phyloP scores from a whole-genome alignment of 1,140 invertebrate species.

The Theocolax elegans region DNA sequence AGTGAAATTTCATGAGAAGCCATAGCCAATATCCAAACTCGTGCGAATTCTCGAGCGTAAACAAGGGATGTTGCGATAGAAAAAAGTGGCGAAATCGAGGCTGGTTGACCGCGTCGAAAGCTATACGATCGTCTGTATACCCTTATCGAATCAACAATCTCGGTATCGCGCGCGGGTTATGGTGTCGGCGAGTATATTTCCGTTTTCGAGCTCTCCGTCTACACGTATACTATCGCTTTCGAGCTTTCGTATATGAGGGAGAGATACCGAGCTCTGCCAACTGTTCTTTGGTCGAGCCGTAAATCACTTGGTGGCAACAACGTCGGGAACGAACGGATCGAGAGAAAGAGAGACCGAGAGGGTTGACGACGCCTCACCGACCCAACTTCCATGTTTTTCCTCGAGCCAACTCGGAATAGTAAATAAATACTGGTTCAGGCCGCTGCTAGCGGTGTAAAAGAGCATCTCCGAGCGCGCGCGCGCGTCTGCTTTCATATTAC shows the following conservation, averaged over 20 bases:
- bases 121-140: no score
- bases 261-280: background rate
- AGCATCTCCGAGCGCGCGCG: background rate
- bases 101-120: no score
- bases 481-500: background rate
- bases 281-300: constrained; percentile 2
- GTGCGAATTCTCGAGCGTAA: no score
- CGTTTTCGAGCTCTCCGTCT: background rate
- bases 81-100: no score
- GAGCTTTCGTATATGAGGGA: background rate
- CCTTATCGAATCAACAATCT: background rate
- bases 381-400: constrained; percentile 11
- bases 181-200: constrained; percentile 25
- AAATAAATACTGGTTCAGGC: constrained; percentile 31
- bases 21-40: no score
- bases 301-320: constrained; percentile 21
- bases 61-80: no score
- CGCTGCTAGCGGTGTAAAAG: constrained; percentile 17
- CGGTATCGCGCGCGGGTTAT: no score
- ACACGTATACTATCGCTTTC: no score
- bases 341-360: constrained; percentile 7
- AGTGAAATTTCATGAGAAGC: no score
- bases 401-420: constrained; percentile 20
- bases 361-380: background rate
- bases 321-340: background rate